These are phyloP conservation scores for Anas platyrhynchos DNA, from an alignment of 2,113 vertebrate genomes.

Conservation along the genomic window DNA sequence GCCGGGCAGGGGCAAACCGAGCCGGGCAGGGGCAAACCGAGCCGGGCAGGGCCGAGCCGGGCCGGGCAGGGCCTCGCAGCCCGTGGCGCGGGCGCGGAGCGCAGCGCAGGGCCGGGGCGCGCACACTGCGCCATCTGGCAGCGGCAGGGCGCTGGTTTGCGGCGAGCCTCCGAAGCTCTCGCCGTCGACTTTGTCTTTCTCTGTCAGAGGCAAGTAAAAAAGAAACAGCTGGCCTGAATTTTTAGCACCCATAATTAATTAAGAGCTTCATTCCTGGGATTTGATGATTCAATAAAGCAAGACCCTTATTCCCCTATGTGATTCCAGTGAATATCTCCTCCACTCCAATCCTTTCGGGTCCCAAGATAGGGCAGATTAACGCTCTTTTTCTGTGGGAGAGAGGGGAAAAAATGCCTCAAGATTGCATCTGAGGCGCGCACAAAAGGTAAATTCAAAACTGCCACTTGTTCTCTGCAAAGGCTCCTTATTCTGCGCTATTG, in stretches of 20 bases:
- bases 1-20: too few relatives aligned
- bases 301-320: constrained; percentile 77
- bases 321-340: constrained; percentile 75
- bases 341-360: constrained; percentile 73
- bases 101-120: neutral
- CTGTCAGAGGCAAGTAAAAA: constrained; percentile 65
- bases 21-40: too few relatives aligned
- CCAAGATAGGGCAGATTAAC: constrained; percentile 70
- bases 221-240: constrained; percentile 86
- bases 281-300: constrained; percentile 85
- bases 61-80: neutral
- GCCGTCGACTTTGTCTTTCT: constrained; percentile 70
- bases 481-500: constrained; percentile 51
- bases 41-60: too few relatives aligned
- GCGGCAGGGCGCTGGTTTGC: constrained; percentile 67
- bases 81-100: too few relatives aligned
- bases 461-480: constrained; percentile 65
- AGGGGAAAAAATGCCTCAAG: constrained; percentile 71
- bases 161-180: constrained; percentile 60
- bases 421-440: constrained; percentile 63
- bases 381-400: constrained; percentile 65
- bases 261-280: constrained; percentile 82
- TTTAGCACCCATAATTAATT: constrained; percentile 88
- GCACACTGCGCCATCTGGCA: constrained; percentile 70
- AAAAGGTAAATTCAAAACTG: constrained; percentile 72